Evolutionary conservation across 2,113 vertebrate genomes (phyloP).

Genomic region (Brachionichthys hirsutus): DNA sequence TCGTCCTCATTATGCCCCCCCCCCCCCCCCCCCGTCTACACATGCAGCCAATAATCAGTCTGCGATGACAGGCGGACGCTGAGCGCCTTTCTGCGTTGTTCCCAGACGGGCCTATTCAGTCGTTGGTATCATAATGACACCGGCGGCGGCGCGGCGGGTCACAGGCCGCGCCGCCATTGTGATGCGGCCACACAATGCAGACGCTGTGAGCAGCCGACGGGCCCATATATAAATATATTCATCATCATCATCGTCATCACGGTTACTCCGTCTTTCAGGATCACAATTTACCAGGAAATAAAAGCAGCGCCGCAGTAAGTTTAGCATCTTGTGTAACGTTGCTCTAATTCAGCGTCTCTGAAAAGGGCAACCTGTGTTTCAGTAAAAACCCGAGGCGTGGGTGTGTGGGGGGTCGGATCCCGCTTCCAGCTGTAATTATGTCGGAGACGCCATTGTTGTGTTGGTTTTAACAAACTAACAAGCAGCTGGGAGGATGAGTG

Average conservation of each 20-base stretch:
- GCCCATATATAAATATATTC: too few species aligned
- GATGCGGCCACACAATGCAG: constrained; percentile 60
- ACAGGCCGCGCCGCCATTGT: constrained; percentile 69
- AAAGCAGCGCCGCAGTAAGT: too few species aligned
- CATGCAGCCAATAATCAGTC: constrained; percentile 63
- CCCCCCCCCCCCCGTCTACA: constrained; percentile 60
- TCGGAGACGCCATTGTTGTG: neutral
- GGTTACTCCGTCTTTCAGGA: too few species aligned
- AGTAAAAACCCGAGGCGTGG: too few species aligned
- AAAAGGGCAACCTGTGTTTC: too few species aligned
- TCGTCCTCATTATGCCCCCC: constrained; percentile 66
- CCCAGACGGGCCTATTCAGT: constrained; percentile 60
- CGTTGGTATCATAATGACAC: constrained; percentile 65
- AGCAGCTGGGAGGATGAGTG: constrained; percentile 19
- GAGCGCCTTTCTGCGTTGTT: constrained; percentile 55
- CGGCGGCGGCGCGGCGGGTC: constrained; percentile 64
- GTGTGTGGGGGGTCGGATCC: too few species aligned
- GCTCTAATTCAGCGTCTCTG: too few species aligned
- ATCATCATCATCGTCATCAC: too few species aligned
- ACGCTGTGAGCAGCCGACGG: constrained; percentile 50
- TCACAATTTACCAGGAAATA: too few species aligned
- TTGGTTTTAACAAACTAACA: constrained; percentile 2
- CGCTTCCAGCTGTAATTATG: too few species aligned
- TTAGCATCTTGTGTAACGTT: too few species aligned
- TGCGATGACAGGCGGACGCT: constrained; percentile 66